Base-by-base conservation (phyloP, 2,113 vertebrate genomes). In the Tor tambroides region DNA sequence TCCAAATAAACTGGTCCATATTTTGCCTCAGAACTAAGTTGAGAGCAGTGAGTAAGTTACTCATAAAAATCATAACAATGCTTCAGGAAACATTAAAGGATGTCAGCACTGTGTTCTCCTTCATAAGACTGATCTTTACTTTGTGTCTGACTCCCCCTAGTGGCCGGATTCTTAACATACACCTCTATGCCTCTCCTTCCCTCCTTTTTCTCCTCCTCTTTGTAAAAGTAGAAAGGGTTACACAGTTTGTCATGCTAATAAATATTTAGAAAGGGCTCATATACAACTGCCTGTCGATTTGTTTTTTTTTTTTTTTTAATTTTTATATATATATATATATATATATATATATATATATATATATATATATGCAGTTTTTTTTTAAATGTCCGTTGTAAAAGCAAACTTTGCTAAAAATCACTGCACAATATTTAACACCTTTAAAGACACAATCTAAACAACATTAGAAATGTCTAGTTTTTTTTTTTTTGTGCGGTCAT, bases 1-100 rank as follows among this genome's bases (percentile, higher is more conserved):
- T 46, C n/a, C 14, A 65, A 65, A 81, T 81, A 81, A 81, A 81
- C 79, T 5, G 15, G 17, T 80, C 14, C 12, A 41, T 80, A 15
- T 43, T 80, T 61, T 61, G 78, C 21, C 21, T 15, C 1, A 2
- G 28, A 80, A 32, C 19, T 46, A 65, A 9, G 8, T 81, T 19
- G 23, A 65, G n/a, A 21, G 38, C 61, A 19, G 21, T 21, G 59
- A 28, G 38, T 65, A 59, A 10, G n/a, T 82, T 11, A 46, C 59
- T 65, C 38, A 65, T 11, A 30, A 65, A 61, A 81, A 6, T 15
- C 59, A 65, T 38, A 41, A 41, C 14, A 6, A 6, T 28, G n/a
- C 32, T 38, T 41, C 7, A 19, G 75, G 32, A 77, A 54, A 77
- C 3, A 54, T 15, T 2, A 15, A 7, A 14, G 77, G 21, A 80